Conservation (phyloP, 2,113 vertebrate genomes). For the Apistogramma diplotaenia region DNA sequence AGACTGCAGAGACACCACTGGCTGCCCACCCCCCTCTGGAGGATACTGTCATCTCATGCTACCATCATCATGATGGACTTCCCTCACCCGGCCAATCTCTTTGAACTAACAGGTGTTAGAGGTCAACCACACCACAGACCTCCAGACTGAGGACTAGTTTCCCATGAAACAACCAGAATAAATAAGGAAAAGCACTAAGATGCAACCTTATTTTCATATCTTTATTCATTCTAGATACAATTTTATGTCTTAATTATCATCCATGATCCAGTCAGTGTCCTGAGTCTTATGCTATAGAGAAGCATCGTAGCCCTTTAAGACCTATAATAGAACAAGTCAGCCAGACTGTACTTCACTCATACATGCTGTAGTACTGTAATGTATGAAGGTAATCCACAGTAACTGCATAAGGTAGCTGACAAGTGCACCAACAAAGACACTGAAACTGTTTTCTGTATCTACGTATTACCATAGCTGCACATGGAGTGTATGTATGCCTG, state of each 20-base stretch:
- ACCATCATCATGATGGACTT: not conserved
- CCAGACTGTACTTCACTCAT: no score
- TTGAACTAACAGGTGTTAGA: not conserved
- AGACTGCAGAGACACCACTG: not conserved
- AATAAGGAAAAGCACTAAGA: not conserved
- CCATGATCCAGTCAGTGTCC: not conserved
- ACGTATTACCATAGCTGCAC: no score
- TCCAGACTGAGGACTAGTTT: not conserved
- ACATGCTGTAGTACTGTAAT: no score
- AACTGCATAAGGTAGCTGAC: no score
- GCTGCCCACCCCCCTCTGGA: not conserved
- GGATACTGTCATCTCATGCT: not conserved
- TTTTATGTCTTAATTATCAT: not conserved
- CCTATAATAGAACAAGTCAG: no score
- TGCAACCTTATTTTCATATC: not conserved
- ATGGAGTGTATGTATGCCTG: no score
- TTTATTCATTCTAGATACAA: not conserved
- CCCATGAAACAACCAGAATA: not conserved
- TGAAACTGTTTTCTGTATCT: no score
- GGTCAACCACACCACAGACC: not conserved
- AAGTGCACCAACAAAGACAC: no score
- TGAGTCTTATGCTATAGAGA: not conserved
- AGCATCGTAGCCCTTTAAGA: no score
- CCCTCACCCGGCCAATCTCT: not conserved
- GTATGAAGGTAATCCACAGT: no score